Base-by-base conservation (phyloP, 2,888 invertebrate genomes). In the Creontiades dilutus region DNA sequence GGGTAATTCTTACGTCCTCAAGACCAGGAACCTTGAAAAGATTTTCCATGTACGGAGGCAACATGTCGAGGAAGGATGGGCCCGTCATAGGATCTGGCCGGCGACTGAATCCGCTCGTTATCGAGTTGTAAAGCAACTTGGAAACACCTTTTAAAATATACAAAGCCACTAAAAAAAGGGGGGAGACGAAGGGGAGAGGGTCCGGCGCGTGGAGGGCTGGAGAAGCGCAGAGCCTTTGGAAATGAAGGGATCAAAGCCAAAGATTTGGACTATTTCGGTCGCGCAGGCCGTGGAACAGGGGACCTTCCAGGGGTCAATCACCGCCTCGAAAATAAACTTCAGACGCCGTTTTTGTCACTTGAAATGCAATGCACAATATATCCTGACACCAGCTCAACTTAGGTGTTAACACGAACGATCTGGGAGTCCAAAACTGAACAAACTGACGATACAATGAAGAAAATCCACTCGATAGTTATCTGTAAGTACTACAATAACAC, bases 11-110 rank as follows among this genome's bases (percentile, higher is more conserved):
- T 88, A 88, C 88, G 55, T 88, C 28, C 78, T 88, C 88, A 37
- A 88, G 68, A 80, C 88, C 88, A 88, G 88, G 88, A 55, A 88
- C 88, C 78, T 88, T 88, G 78, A 88, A 88, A 16, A 88, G 88
- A 78, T 88, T 27, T 80, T 78, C 78, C 80, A 88, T 52, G 78
- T 88, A 80, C 3, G 88, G 88, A 27, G 88, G 88, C 27, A 88
- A 48, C 88, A 88, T 88, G 27, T 78, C 47, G 86, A 86, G 75
- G 82, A 68, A 68, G 27, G 68, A 23, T 11, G 23, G 23, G 11
- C 23, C 68, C 68, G 68, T 68, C 68, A 68, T 68, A 23, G 19
- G 27, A 13, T 7, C 68, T 13, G 68, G 11, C 9, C 5, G 68
- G 13, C 68, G 12, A 68, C 68, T 68, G 68, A 23, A 23, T 23